Evolutionary conservation across 2,113 vertebrate genomes (phyloP).

Genomic region (Microtus ochrogaster): DNA sequence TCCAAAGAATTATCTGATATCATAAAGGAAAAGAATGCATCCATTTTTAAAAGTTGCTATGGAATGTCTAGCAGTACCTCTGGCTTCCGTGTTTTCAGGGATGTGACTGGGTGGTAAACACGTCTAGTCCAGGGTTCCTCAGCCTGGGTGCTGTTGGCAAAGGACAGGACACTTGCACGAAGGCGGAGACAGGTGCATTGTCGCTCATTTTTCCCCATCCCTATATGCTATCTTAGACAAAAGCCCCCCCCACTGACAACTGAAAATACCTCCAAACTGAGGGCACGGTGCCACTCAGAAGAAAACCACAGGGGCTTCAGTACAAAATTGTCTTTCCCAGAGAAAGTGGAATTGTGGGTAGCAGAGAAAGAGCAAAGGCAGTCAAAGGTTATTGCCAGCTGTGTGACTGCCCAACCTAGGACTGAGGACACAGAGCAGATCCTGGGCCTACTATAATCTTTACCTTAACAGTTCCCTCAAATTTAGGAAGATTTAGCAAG

Average conservation of each 20-base stretch:
- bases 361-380: background rate
- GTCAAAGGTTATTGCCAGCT: background rate
- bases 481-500: constrained; percentile 14
- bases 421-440: background rate
- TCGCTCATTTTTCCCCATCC: background rate
- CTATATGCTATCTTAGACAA: background rate
- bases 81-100: background rate
- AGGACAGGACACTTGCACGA: background rate
- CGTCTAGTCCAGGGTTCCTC: background rate
- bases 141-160: too few relatives aligned
- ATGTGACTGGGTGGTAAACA: background rate
- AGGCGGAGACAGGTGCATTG: background rate
- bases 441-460: background rate
- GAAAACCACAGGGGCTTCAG: background rate
- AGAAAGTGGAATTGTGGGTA: background rate
- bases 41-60: background rate
- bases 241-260: background rate
- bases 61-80: background rate
- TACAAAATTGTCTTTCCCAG: background rate
- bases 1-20: background rate
- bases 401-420: too few relatives aligned
- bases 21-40: background rate
- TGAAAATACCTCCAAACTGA: background rate
- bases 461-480: background rate
- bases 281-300: background rate